Percentiles rank a stretch among this genome's conserved stretches.
Evolutionary conservation across 2,797 vertebrate genomes (phyloP).

Genomic region (Notoglanidium macrostoma): DNA sequence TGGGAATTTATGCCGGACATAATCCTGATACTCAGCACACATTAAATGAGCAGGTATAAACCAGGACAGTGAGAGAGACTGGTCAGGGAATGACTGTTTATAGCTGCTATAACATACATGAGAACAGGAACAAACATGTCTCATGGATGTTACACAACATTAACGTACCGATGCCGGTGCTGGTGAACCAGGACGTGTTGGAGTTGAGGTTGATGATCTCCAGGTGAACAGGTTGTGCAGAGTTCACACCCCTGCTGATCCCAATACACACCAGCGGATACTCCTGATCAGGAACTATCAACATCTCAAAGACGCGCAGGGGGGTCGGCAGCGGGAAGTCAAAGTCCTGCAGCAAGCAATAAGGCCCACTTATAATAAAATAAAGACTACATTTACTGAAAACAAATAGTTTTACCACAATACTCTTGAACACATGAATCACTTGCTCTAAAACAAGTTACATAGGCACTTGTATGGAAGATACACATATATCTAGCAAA

Average conservation of each 20-base stretch:
- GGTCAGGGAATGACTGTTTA: not conserved
- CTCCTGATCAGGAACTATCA: constrained; percentile 78
- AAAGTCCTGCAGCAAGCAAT: constrained; percentile 75
- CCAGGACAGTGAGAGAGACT: not conserved
- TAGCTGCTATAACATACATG: not conserved
- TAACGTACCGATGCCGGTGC: constrained; percentile 67
- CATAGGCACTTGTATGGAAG: not conserved
- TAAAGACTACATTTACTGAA: not conserved
- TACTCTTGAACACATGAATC: not conserved
- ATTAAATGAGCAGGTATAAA: not conserved
- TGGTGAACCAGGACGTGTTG: constrained; percentile 87
- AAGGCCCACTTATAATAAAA: not conserved
- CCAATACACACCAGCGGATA: constrained; percentile 87
- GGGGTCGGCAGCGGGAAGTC: constrained; percentile 86
- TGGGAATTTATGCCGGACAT: not conserved
- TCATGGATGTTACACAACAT: not conserved
- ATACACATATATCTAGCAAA: not conserved
- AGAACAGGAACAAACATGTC: not conserved
- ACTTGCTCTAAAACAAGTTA: not conserved
- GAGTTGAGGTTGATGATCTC: constrained; percentile 89
- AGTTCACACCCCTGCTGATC: constrained; percentile 65
- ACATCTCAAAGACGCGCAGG: constrained; percentile 83
- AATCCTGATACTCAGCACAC: not conserved
- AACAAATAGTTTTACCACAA: not conserved
- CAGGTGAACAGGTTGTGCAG: constrained; percentile 70